Evolutionary conservation across 2,797 vertebrate species (phyloP).

Genomic region (Thalassophryne amazonica): DNA sequence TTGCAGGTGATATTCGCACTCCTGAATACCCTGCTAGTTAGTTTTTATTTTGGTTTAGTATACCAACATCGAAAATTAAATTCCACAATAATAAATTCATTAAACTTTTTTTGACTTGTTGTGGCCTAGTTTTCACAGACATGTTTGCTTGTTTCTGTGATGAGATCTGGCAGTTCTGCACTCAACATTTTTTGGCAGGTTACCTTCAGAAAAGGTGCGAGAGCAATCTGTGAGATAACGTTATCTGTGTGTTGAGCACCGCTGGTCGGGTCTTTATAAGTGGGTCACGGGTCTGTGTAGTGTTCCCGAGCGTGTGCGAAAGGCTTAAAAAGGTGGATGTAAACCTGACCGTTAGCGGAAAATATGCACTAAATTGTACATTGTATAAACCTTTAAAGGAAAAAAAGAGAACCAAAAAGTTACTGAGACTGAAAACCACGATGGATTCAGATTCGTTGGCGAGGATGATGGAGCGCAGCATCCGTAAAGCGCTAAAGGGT

Average conservation of each 20-base stretch:
- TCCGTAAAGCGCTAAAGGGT: conserved; percentile 57
- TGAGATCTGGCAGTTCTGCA: conserved; percentile 39
- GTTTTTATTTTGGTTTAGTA: too few relatives aligned
- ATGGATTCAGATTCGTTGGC: conserved; percentile 60
- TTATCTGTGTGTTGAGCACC: conserved; percentile 46
- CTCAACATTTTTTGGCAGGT: conserved; percentile 70
- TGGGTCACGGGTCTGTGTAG: conserved; percentile 37
- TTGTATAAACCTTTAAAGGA: too few relatives aligned
- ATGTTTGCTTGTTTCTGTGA: too few relatives aligned
- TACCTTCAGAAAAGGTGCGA: conserved; percentile 55
- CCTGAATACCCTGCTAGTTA: too few relatives aligned
- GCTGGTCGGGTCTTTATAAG: conserved; percentile 46
- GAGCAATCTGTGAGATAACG: conserved; percentile 51
- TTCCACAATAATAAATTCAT: too few relatives aligned
- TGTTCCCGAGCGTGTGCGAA: conserved; percentile 19
- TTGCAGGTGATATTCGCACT: too few relatives aligned
- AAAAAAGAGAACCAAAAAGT: too few relatives aligned
- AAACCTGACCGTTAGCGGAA: conserved; percentile 5
- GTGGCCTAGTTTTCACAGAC: too few relatives aligned
- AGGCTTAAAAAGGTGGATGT: conserved; percentile 40
- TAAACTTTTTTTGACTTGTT: too few relatives aligned
- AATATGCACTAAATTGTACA: background rate
- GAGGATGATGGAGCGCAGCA: conserved; percentile 60
- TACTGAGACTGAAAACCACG: too few relatives aligned
- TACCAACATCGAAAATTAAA: too few relatives aligned